Percentiles rank a stretch among this genome's conserved stretches.
Evolutionary conservation across 2,888 invertebrate genomes (phyloP).

Genomic region (Parnassius smintheus): DNA sequence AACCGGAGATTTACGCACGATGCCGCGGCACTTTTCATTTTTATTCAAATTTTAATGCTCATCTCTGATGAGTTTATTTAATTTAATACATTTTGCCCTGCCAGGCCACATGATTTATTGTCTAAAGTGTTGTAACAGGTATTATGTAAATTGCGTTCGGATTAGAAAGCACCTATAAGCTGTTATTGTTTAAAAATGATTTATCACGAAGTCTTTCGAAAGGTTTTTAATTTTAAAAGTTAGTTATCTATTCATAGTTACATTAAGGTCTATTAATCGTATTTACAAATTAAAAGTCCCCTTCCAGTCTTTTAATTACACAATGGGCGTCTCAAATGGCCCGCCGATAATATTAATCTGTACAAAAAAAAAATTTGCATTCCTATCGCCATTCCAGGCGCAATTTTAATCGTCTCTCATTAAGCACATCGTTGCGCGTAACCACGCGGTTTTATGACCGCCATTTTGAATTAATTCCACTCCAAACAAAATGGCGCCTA

Average conservation of each 20-base stretch:
- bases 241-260: conserved; percentile 8
- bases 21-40: conserved; percentile 51
- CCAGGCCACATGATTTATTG: conserved; percentile 35
- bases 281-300: conserved; percentile 7
- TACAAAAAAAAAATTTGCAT: conserved; percentile 57
- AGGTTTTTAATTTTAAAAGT: conserved; percentile 17
- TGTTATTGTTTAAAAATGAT: conserved; percentile 36
- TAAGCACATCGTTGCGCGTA: conserved; percentile 68
- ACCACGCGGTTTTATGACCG: conserved; percentile 62
- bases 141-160: conserved; percentile 34
- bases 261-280: background rate
- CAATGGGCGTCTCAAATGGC: conserved; percentile 24
- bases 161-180: conserved; percentile 32
- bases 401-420: conserved; percentile 74
- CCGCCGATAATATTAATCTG: conserved; percentile 36
- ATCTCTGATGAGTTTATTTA: conserved; percentile 54
- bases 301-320: conserved; percentile 12
- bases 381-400: conserved; percentile 57
- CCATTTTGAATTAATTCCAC: conserved; percentile 77
- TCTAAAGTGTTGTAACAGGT: conserved; percentile 32
- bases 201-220: conserved; percentile 8
- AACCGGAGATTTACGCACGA: conserved; percentile 49
- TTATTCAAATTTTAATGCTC: conserved; percentile 58
- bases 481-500: conserved; percentile 66
- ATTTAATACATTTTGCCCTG: conserved; percentile 36